Percentiles rank a stretch among this genome's conserved stretches.
Evolutionary conservation across 2,113 vertebrate genomes (phyloP).

Genomic region (Prionailurus viverrinus): DNA sequence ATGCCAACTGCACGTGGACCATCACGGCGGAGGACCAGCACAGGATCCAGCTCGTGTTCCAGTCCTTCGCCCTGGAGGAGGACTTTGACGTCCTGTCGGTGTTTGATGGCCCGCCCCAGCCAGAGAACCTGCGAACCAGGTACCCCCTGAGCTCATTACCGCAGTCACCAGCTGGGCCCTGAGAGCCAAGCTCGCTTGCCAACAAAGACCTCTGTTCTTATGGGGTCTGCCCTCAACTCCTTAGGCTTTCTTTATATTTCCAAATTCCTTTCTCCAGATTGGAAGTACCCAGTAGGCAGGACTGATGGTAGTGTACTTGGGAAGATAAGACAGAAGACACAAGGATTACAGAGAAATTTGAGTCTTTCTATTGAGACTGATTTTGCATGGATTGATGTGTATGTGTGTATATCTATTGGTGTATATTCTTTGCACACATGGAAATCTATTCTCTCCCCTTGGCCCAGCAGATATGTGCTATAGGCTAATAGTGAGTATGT

Average conservation of each 20-base stretch:
- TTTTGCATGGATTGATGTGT: background rate
- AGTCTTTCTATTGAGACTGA: background rate
- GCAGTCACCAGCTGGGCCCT: background rate
- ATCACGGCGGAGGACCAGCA: slow-evolving; percentile 95
- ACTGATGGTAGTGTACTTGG: slow-evolving; percentile 61
- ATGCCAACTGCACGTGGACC: slow-evolving; percentile 99
- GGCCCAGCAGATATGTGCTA: background rate
- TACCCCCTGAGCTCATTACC: slow-evolving; percentile 77
- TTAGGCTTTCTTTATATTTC: slow-evolving; percentile 64
- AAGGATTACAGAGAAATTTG: background rate
- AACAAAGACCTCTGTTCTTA: slow-evolving; percentile 35
- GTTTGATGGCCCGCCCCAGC: slow-evolving; percentile 95
- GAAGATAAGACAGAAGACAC: slow-evolving; percentile 73
- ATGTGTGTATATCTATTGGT: background rate
- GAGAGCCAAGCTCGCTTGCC: slow-evolving; percentile 4
- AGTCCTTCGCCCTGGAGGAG: slow-evolving; percentile 98
- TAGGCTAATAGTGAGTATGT: background rate
- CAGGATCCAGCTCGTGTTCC: slow-evolving; percentile 98
- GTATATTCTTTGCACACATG: background rate
- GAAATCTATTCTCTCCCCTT: background rate
- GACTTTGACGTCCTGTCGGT: slow-evolving; percentile 98
- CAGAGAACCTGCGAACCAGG: slow-evolving; percentile 95
- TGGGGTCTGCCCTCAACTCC: background rate
- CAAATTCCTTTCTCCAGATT: slow-evolving; percentile 68
- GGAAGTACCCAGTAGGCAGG: slow-evolving; percentile 22